phyloP scores from a whole-genome alignment of 2,113 vertebrate species.

The Alligator sinensis region DNA sequence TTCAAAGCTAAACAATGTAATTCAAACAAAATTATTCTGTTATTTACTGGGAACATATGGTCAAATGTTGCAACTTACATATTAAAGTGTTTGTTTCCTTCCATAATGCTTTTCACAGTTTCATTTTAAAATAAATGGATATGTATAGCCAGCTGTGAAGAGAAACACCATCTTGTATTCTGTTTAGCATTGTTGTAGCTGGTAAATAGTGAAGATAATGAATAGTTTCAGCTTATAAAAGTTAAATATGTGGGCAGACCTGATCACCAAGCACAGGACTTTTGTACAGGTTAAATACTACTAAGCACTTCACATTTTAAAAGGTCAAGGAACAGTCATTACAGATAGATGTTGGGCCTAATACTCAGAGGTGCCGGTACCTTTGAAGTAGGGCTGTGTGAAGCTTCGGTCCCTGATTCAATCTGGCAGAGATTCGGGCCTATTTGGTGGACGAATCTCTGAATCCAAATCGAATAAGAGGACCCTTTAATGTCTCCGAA shows the following conservation, averaged over 20 bases:
- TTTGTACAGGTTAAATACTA: neutral
- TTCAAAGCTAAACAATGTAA: constrained; percentile 29
- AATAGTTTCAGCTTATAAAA: neutral
- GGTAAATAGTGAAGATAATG: neutral
- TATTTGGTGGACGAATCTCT: no score
- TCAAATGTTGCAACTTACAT: constrained; percentile 34
- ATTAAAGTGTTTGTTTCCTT: constrained; percentile 42
- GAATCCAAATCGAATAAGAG: no score
- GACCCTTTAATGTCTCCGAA: no score
- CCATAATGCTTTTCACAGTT: constrained; percentile 7
- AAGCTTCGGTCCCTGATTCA: no score
- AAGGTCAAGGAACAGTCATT: neutral
- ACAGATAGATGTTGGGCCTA: neutral
- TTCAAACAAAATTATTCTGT: constrained; percentile 47
- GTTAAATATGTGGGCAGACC: neutral
- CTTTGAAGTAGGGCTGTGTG: no score
- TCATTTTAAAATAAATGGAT: neutral
- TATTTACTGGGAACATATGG: constrained; percentile 58
- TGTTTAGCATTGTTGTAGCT: neutral
- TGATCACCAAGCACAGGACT: neutral
- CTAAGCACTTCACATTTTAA: neutral
- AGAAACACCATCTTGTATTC: neutral
- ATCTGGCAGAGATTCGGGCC: no score
- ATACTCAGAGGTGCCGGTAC: no score
- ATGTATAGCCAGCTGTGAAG: constrained; percentile 10